Base-by-base conservation (phyloP, 2,797 vertebrate genomes). In the Bradypus variegatus region DNA sequence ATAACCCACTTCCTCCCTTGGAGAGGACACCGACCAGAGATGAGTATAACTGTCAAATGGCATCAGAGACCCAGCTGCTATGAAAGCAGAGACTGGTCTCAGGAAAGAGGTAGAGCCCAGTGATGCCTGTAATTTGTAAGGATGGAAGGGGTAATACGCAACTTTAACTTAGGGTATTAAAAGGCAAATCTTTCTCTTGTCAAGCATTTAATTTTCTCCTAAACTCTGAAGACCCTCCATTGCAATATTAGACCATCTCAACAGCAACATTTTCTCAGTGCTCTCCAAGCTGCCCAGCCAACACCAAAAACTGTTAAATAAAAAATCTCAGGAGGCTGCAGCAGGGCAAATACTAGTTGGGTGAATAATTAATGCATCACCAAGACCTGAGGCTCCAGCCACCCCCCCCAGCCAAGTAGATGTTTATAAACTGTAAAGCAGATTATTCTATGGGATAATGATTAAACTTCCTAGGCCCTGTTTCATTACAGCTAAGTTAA, bases 301-400 rank as follows among this genome's bases (percentile, higher is more conserved):
- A 73, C 62, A 69, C 48, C 15, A 12, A 45, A 36, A 36, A 80
- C 41, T 16, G 36, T 36, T 29, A 58, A 60, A 55, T 33, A n/a
- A 64, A 53, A 62, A 55, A 21, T 58, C 50, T 77, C 21, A 23
- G 5, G 5, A 1, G 87, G 65, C 78, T 92, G 81, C 77, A 69
- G 77, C 58, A 86, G 65, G 82, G 65, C 72, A 78, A 90, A 62
- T 41, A 36, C 85, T 48, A 76, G 72, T 78, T 38, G 48, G 81
- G 93, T 94, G 90, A 95, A 95, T 95, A 94, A 96, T 95, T 94
- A 96, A 96, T 75, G 8, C 55, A 77, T 88, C 64, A 62, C 62
- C 27, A 65, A 88, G 77, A 95, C 85, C 50, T 50, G 50, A 85
- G 82, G 36, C 65, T 84, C 86, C 67, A 65, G 87, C 86, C n/a